A percentile compares a stretch with the other conserved stretches of the same genome.
phyloP scores from a whole-genome alignment of 2,888 invertebrate species.

The Pelosia muscerda region DNA sequence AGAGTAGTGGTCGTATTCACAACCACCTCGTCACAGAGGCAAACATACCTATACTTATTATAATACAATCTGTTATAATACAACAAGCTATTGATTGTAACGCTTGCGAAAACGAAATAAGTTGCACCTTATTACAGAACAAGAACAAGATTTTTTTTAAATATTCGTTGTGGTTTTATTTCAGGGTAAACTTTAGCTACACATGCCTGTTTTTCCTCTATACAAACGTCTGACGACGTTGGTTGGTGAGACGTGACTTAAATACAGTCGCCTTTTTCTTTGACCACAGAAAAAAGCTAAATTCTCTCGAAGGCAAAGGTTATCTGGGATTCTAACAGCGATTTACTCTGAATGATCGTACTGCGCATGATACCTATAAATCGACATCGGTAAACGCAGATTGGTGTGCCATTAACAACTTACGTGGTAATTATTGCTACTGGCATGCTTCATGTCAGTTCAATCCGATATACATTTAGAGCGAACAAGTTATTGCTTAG shows the following conservation, averaged over 20 bases:
- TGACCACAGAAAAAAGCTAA: constrained; percentile 61
- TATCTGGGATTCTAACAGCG: constrained; percentile 70
- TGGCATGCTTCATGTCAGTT: constrained; percentile 27
- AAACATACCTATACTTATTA: neutral
- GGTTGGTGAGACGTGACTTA: constrained; percentile 59
- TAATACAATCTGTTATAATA: neutral
- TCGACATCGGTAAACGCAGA: constrained; percentile 65
- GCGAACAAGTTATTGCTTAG: constrained; percentile 54
- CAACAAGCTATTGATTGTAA: neutral
- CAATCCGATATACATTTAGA: constrained; percentile 46
- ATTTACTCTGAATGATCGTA: constrained; percentile 61
- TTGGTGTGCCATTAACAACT: constrained; percentile 61
- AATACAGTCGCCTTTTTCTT: constrained; percentile 55
- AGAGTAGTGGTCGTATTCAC: too few species aligned
- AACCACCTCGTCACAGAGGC: too few species aligned
- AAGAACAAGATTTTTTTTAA: constrained; percentile 5
- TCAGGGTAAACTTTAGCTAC: constrained; percentile 24
- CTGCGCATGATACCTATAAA: constrained; percentile 60
- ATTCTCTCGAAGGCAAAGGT: constrained; percentile 61
- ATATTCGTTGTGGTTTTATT: constrained; percentile 7
- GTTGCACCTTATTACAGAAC: neutral
- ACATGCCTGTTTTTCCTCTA: constrained; percentile 27
- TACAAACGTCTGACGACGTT: constrained; percentile 34
- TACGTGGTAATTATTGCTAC: constrained; percentile 24
- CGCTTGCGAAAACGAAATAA: neutral